A percentile compares a stretch with the other conserved stretches of the same genome.
phyloP scores from a whole-genome alignment of 1,140 invertebrate genomes.

The Ceratosolen fusciceps region DNA sequence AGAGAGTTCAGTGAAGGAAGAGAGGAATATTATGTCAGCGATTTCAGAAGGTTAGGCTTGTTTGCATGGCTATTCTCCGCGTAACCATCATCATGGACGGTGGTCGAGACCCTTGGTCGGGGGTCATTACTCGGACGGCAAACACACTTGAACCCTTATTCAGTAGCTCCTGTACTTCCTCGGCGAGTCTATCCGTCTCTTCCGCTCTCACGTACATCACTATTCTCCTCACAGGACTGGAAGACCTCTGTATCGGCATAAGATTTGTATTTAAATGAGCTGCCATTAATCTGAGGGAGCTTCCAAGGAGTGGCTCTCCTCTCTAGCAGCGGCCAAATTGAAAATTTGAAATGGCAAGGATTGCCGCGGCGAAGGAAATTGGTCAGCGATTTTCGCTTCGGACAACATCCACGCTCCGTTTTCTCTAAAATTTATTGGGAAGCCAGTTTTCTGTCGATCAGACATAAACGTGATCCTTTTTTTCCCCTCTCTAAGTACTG shows the following conservation, averaged over 20 bases:
- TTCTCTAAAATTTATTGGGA: conserved; percentile 30
- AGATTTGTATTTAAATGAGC: conserved; percentile 74
- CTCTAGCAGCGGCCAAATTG: conserved; percentile 18
- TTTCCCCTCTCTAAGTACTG: too few species aligned
- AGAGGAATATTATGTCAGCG: conserved; percentile 45
- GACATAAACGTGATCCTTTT: too few species aligned
- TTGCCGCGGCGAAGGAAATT: conserved; percentile 20
- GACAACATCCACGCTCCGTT: background rate
- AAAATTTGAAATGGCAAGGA: conserved; percentile 28
- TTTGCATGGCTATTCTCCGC: conserved; percentile 69
- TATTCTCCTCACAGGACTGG: background rate
- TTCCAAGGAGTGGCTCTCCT: background rate
- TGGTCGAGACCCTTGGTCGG: conserved; percentile 61
- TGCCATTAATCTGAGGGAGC: conserved; percentile 67
- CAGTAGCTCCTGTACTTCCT: conserved; percentile 53
- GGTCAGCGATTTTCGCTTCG: conserved; percentile 40
- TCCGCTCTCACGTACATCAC: conserved; percentile 32
- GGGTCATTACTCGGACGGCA: conserved; percentile 71
- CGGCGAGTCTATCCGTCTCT: conserved; percentile 37
- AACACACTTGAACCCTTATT: conserved; percentile 70
- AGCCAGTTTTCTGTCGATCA: background rate
- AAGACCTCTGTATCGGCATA: conserved; percentile 66
- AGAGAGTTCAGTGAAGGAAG: conserved; percentile 30
- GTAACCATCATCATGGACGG: conserved; percentile 61
- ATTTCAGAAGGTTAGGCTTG: conserved; percentile 63